Base-by-base conservation (phyloP, 2,888 invertebrate species). In the Alsophila aescularia region DNA sequence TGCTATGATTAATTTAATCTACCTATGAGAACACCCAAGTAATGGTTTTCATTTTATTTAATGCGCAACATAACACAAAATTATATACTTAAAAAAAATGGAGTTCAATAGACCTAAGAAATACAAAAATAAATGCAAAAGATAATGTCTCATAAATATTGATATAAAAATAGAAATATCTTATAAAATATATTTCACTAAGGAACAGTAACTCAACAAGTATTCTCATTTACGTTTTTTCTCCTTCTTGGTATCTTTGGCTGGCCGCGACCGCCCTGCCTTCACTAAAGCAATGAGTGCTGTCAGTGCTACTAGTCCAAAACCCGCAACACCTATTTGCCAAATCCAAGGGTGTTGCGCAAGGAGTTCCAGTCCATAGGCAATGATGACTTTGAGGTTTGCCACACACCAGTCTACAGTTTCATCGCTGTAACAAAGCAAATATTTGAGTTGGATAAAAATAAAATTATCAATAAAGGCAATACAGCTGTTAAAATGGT, bases 361-460 rank as follows among this genome's bases (percentile, higher is more conserved):
- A 36, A 92, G 71, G 29, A 91, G 70, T 2, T 87, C 81, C 9
- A 90, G 55, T 15, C 79, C 88, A 61, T 82, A 77, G 14, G 79
- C 80, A 21, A 91, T 71, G 43, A 83, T 64, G 36, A 76, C 74
- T 66, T 84, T 87, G 14, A 92, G 79, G 69, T 84, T 81, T 54
- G 85, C 84, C 8, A 92, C 90, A 66, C 85, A 85, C 87, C 86
- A 88, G 57, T 91, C 86, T 6, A 92, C 90, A 16, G 88, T 42
- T 54, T 92, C 92, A 64, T 92, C 92, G 69, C 92, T 92, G 82
- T 37, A 90, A 90, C 14, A 44, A n/a, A n/a, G n/a, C n/a, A n/a
- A n/a, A n/a, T n/a, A 21, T n/a, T 21, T 12, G 7, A 21, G 8
- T n/a, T n/a, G n/a, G n/a, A n/a, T n/a, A n/a, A n/a, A n/a, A n/a